Conservation (phyloP, 2,888 invertebrate species). For the Morpho deidamia region DNA sequence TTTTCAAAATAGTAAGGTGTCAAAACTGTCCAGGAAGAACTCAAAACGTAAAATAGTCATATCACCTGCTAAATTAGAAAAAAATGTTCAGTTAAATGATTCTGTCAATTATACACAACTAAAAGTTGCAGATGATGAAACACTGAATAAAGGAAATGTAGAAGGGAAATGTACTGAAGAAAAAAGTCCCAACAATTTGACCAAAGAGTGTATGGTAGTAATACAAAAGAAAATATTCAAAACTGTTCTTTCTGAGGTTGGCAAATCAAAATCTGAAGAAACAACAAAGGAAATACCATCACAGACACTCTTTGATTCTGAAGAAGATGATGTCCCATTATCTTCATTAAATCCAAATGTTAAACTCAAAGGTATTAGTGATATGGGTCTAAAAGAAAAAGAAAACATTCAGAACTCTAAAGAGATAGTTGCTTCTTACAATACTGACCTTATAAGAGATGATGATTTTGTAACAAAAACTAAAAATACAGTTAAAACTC, state of each 20-base stretch:
- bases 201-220: slow-evolving; percentile 65
- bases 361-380: background rate
- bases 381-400: background rate
- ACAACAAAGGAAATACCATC: slow-evolving; percentile 23
- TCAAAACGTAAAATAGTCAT: slow-evolving; percentile 30
- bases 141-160: slow-evolving; percentile 5
- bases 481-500: slow-evolving; percentile 28
- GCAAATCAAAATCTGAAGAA: background rate
- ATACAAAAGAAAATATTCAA: slow-evolving; percentile 62
- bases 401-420: background rate
- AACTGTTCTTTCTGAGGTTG: slow-evolving; percentile 5
- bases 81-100: too few species aligned
- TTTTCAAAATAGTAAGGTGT: slow-evolving; percentile 13
- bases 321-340: slow-evolving; percentile 58
- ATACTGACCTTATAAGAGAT: slow-evolving; percentile 29
- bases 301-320: slow-evolving; percentile 51
- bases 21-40: slow-evolving; percentile 30
- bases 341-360: slow-evolving; percentile 33
- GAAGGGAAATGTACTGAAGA: slow-evolving; percentile 25
- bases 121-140: background rate
- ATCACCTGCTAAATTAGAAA: too few species aligned
- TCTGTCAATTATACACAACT: background rate
- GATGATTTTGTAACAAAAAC: slow-evolving; percentile 42
- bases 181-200: slow-evolving; percentile 55
- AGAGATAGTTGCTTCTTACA: slow-evolving; percentile 16